phyloP scores from a whole-genome alignment of 92 coral and sea anemone genomes.

The Porites lobata region DNA sequence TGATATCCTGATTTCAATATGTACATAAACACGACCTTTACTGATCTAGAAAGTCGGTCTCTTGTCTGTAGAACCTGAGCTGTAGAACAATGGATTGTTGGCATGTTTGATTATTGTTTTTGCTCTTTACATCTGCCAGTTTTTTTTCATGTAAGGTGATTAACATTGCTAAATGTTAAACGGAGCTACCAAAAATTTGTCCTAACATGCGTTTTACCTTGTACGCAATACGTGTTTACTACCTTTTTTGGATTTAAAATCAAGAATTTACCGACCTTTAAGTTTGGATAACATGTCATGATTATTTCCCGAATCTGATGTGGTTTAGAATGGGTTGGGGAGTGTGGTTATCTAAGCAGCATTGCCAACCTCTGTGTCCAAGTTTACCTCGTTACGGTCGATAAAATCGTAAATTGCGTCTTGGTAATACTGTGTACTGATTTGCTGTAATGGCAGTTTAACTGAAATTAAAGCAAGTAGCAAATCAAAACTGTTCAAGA shows the following conservation, averaged over 20 bases:
- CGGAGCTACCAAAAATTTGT: background rate
- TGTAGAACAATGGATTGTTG: constrained; percentile 4
- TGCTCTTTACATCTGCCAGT: background rate
- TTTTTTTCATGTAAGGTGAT: background rate
- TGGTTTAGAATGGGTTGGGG: too few species aligned
- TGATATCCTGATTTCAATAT: background rate
- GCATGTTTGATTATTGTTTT: background rate
- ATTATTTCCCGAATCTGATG: too few species aligned
- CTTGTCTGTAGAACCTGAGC: constrained; percentile 1
- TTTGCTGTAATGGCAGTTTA: too few species aligned
- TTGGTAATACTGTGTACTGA: too few species aligned
- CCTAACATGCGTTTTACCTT: background rate
- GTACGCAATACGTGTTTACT: background rate
- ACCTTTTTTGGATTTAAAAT: background rate
- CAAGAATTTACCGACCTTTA: background rate
- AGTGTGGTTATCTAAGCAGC: too few species aligned
- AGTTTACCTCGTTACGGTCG: background rate
- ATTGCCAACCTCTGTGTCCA: background rate
- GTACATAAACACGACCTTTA: background rate
- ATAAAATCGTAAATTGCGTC: too few species aligned
- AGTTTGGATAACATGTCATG: background rate
- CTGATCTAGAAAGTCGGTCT: background rate
- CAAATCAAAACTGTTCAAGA: too few species aligned
- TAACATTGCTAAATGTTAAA: background rate
- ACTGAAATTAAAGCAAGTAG: too few species aligned